Percentiles rank a stretch among this genome's conserved stretches.
These are phyloP conservation scores for Stenopsyche tienmushanensis DNA, from an alignment of 1,140 invertebrate genomes.

Conservation along the genomic window DNA sequence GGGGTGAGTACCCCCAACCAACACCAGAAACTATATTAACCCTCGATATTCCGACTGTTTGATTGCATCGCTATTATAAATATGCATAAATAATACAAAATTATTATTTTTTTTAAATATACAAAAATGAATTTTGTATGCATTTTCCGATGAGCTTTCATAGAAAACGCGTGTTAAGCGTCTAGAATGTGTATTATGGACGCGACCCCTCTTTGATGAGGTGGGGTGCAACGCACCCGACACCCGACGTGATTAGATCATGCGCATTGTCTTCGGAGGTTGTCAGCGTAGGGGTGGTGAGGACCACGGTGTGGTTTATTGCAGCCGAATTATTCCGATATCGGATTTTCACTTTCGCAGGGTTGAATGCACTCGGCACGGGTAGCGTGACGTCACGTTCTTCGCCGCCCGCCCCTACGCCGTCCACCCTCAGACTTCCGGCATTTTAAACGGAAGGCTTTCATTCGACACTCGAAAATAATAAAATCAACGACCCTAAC, in stretches of 20 bases:
- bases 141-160: too few species aligned
- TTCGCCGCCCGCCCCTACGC: constrained; percentile 13
- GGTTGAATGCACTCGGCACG: constrained; percentile 40
- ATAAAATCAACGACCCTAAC: too few species aligned
- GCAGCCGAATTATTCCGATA: constrained; percentile 35
- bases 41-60: too few species aligned
- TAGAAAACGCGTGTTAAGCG: too few species aligned
- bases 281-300: not conserved
- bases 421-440: constrained; percentile 5
- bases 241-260: not conserved
- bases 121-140: too few species aligned
- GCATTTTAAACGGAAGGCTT: too few species aligned
- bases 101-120: too few species aligned
- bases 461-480: too few species aligned
- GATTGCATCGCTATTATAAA: too few species aligned
- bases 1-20: constrained; percentile 35
- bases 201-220: too few species aligned
- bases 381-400: constrained; percentile 25
- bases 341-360: constrained; percentile 42
- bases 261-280: constrained; percentile 13
- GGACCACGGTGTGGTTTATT: not conserved
- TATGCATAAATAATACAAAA: too few species aligned
- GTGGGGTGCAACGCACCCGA: not conserved
- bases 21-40: constrained; percentile 35
- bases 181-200: too few species aligned